These are phyloP conservation scores for Drosophila arizonae DNA, from an alignment of 1,140 invertebrate species.

Conservation along the genomic window DNA sequence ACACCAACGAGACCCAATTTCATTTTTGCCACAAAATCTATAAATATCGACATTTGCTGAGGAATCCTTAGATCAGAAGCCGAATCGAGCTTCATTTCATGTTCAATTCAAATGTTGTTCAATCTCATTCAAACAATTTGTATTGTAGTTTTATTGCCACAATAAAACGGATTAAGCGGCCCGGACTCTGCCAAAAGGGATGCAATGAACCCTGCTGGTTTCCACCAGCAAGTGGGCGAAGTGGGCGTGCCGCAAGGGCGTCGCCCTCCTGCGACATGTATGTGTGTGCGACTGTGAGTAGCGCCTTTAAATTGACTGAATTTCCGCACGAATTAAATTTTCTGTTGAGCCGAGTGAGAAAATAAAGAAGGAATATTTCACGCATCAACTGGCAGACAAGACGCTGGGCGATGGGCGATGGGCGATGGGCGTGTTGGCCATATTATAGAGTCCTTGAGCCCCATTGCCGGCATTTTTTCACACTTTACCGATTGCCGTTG, in stretches of 20 bases:
- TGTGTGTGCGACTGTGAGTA: conserved; percentile 15
- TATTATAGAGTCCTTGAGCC: conserved; percentile 68
- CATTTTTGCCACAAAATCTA: conserved; percentile 17
- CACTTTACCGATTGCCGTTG: conserved; percentile 51
- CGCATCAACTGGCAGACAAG: conserved; percentile 64
- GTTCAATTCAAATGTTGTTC: conserved; percentile 79
- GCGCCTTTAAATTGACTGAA: conserved; percentile 77
- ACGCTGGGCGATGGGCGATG: conserved; percentile 48
- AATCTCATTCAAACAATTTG: conserved; percentile 80
- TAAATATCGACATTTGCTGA: conserved; percentile 25
- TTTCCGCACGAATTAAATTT: conserved; percentile 81
- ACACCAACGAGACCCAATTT: background rate
- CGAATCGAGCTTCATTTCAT: conserved; percentile 55
- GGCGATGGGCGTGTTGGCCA: conserved; percentile 50
- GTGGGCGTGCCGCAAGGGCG: conserved; percentile 49
- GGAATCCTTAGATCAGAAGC: conserved; percentile 14
- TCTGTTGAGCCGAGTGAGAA: conserved; percentile 23
- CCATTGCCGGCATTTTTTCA: conserved; percentile 73
- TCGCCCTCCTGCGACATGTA: conserved; percentile 22
- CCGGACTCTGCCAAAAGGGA: conserved; percentile 39
- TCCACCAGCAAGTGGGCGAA: too few relatives aligned
- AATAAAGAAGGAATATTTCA: conserved; percentile 66
- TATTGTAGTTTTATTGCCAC: conserved; percentile 81
- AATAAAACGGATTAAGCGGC: conserved; percentile 79
- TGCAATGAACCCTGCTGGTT: conserved; percentile 60